Evolutionary conservation across 2,797 vertebrate genomes (phyloP), one percentile per base, ranked within the genome.

Genomic region (Phoeniculus purpureus): DNA sequence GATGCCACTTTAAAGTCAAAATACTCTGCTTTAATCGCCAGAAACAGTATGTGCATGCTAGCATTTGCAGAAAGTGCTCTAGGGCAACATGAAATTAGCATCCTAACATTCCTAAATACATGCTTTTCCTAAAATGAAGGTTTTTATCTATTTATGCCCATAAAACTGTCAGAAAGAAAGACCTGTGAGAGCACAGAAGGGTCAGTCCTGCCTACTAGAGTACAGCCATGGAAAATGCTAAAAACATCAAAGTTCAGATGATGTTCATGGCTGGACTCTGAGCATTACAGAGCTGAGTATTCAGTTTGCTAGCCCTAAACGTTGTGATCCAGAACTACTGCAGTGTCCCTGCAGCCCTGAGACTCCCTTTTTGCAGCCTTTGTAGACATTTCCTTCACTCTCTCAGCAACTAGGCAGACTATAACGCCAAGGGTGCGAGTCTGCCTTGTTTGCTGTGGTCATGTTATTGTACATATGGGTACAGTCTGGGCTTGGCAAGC

Each of bases 11-110:
- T 79, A 91, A 96, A 96, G 95, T 81, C 85, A 95, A 95, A 96
- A 94, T 94, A 81, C 92, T 92, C 94, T 67, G 81, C 89, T 94
- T 92, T 96, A 95, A 93, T 96, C 90, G 90, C 47, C 66, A 94
- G 66, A 89, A 89, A 87, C 51, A 89, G 56, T 81, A 85, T 29
- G 84, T 90, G 84, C 81, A 93, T 76, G 66, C 92, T 96, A 97
- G 96, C 96, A 93, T 97, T 97, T 94, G 94, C 87, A 96, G 95
- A 96, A 97, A 97, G 97, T 92, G 92, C 94, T 94, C 76, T 60
- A 93, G 90, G 95, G 95, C 94, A 96, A 91, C 76, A 81, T 62
- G 62, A 93, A 95, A 90, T 94, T 85, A 89, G 86, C 65, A 87
- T 85, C 73, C 84, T 78, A 90, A 89, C 89, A 96, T 94, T 94